Evolutionary conservation across 1,140 invertebrate genomes (phyloP), one percentile per base, ranked within the genome.

Genomic region (Polyergus mexicanus): DNA sequence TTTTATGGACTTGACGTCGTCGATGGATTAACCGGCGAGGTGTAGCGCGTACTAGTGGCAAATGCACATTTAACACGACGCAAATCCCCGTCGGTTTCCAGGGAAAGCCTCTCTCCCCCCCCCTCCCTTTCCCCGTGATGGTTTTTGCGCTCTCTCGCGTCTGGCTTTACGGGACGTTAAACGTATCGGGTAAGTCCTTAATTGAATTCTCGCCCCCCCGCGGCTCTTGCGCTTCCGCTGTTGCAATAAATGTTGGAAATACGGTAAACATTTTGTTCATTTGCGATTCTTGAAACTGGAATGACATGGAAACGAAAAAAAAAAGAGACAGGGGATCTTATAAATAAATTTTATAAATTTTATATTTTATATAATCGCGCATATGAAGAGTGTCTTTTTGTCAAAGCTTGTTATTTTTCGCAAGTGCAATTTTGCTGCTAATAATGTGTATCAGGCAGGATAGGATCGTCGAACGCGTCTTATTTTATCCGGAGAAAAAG

Each of bases 151-250:
- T 51, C 62, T 84, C 85, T 80, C 85, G 41, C 78, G 51, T 77
- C 68, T 72, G 72, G 65, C 78, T 89, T 89, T 89, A 75, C 71
- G 51, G 84, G 56, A 60, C 85, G 78, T 87, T 89, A 86, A 89
- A 89, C 60, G 87, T 80, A 89, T 90, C 88, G 78, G 78, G 68
- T 58, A 78, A 77, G 78, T 87, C 66, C 72, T 89, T 90, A 89
- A 90, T 89, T 81, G 88, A 90, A 89, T 89, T 90, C 85, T 68
- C 83, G 44, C 51, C 5, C 19, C 19, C 56, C 58, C 62, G 35
- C 47, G 47, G 56, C 6, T 16, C 77, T n/a, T 13, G 63, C 65
- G 13, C 13, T 35, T 47, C n/a, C n/a, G 19, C 4, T 22, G 7
- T 16, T 56, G 11, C 38, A 22, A 74, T 68, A 78, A 80, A 51